Evolutionary conservation across 2,797 vertebrate genomes (phyloP).

Genomic region (Macropus fuliginosus): DNA sequence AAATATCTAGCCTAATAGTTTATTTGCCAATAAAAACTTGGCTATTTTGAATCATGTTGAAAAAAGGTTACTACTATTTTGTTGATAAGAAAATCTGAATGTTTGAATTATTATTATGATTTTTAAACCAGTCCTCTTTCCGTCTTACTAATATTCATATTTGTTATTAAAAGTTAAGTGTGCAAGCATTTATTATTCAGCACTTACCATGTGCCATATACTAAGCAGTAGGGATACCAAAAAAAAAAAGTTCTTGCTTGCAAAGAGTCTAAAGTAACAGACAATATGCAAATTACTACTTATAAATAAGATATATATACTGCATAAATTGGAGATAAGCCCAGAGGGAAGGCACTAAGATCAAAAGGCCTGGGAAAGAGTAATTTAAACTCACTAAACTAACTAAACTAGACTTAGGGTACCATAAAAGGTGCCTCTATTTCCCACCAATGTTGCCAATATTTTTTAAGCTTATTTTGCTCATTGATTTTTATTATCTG

Average conservation of each 20-base stretch:
- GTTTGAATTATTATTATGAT: background rate
- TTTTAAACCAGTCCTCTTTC: background rate
- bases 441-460: background rate
- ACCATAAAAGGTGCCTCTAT: background rate
- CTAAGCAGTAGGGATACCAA: background rate
- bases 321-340: background rate
- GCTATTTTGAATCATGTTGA: conserved; percentile 18
- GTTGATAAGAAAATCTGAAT: conserved; percentile 1
- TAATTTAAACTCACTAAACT: background rate
- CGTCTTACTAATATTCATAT: background rate
- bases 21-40: conserved; percentile 32
- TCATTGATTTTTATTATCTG: background rate
- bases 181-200: background rate
- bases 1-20: conserved; percentile 24
- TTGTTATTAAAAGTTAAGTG: background rate
- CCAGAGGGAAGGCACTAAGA: background rate
- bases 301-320: background rate
- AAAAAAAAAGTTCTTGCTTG: background rate
- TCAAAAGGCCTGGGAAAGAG: background rate
- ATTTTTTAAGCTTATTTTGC: background rate
- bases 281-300: background rate
- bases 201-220: background rate
- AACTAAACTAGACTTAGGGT: background rate
- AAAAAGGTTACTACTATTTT: background rate
- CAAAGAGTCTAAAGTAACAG: background rate